Conservation (phyloP, 2,113 vertebrate species). For the Choloepus hoffmanni region DNA sequence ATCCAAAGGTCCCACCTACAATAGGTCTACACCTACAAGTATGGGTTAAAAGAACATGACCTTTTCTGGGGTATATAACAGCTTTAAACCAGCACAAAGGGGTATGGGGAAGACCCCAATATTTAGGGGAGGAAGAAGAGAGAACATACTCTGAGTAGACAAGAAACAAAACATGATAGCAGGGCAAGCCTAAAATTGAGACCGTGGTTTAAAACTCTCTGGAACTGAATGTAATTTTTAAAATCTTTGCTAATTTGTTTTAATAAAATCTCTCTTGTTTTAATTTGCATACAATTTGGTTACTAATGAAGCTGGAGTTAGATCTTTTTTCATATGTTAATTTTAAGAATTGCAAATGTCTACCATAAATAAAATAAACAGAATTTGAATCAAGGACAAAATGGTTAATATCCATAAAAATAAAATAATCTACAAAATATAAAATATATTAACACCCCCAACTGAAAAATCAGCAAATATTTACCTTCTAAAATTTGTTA, state of each 20-base stretch:
- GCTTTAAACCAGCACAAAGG: too few species aligned
- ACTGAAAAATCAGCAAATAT: constrained; percentile 25
- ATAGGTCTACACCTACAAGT: too few species aligned
- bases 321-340: constrained; percentile 70
- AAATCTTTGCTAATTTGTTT: constrained; percentile 51
- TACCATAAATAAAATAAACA: constrained; percentile 69
- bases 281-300: constrained; percentile 77
- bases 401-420: constrained; percentile 43
- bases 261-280: constrained; percentile 62
- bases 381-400: constrained; percentile 61
- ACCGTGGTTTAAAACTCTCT: constrained; percentile 39
- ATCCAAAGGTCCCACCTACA: too few species aligned
- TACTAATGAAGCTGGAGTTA: constrained; percentile 66
- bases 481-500: constrained; percentile 46
- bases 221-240: not conserved
- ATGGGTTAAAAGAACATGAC: too few species aligned
- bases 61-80: too few species aligned
- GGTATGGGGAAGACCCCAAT: not conserved
- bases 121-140: not conserved
- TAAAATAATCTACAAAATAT: constrained; percentile 29
- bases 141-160: not conserved
- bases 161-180: not conserved
- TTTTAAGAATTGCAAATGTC: constrained; percentile 69
- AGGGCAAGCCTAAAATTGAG: not conserved
- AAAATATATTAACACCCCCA: constrained; percentile 31